Base-by-base conservation (phyloP, 2,113 vertebrate species). In the Pituophis catenifer region DNA sequence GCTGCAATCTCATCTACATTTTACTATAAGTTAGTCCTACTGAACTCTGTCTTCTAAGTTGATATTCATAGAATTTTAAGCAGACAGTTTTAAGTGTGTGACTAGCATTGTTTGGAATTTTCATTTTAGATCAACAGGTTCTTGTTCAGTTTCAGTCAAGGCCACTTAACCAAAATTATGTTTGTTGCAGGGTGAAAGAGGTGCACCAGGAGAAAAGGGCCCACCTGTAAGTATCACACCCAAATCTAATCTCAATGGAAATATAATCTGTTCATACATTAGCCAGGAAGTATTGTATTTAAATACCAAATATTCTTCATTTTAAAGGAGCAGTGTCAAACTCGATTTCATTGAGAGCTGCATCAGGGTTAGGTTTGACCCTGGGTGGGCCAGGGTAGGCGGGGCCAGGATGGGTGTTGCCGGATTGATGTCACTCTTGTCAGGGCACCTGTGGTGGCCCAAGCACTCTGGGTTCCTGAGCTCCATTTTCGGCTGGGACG, bases 101-200 rank as follows among this genome's bases (percentile, higher is more conserved):
- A 81, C 48, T 3, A 48, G 3, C 29, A 26, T 9, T 6, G 2
- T 29, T 8, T 10, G 24, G 59, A 44, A 24, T 89, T 75, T 44
- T 19, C n/a, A 54, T 88, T 23, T 62, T 6, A 86, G 92, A 89
- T 5, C 0, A 0, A 50, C 65, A 26, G 13, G 10, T 21, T 90
- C 86, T 90, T 0, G 0, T 0, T 70, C 90, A 85, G 2, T n/a
- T 95, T 91, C 90, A 91, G 81, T 93, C 54, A 89, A 57, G 95
- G 85, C 24, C 93, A 88, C 94, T 88, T 97, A 96, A 97, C 90
- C 88, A 57, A 65, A 8, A 50, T 95, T 65, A 0, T 96, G 88
- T 94, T 97, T 97, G 96, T 98, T 98, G 88, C 95, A 99, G 99
- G 99, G 99, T 5, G 98, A 99, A 54, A 97, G 98, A 98, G 99